Percentiles rank a stretch among this genome's conserved stretches.
phyloP scores from a whole-genome alignment of 1,140 invertebrate genomes.

The Drosophila chauvacae region DNA sequence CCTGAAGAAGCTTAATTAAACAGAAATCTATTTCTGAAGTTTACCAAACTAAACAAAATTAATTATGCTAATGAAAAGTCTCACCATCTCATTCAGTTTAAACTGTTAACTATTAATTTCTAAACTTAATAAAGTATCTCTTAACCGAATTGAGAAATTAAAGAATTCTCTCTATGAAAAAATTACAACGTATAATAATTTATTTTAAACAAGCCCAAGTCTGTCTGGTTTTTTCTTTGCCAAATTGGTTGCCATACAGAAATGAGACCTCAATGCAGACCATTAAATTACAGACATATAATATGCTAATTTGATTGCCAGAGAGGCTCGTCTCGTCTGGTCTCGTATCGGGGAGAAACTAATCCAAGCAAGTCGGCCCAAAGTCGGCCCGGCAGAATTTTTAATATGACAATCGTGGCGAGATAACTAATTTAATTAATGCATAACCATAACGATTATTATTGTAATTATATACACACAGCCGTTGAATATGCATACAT shows the following conservation, averaged over 20 bases:
- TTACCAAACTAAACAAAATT: neutral
- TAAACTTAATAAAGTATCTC: too few relatives aligned
- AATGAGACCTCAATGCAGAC: slow-evolving; percentile 25
- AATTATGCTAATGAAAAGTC: neutral
- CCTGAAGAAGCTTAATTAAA: neutral
- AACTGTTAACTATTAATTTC: neutral
- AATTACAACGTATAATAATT: neutral
- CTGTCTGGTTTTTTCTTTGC: neutral
- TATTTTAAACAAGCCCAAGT: neutral
- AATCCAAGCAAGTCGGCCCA: slow-evolving; percentile 36
- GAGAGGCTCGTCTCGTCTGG: slow-evolving; percentile 39
- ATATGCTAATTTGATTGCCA: slow-evolving; percentile 12
- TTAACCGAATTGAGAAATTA: neutral
- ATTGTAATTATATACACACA: slow-evolving; percentile 43
- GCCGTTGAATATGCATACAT: slow-evolving; percentile 27
- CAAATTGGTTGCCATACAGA: slow-evolving; percentile 7
- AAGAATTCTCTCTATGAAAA: neutral
- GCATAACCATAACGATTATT: slow-evolving; percentile 76
- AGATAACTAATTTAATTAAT: slow-evolving; percentile 80
- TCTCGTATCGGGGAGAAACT: slow-evolving; percentile 8
- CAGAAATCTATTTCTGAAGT: neutral
- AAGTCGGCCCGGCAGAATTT: slow-evolving; percentile 34
- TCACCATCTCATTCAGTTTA: neutral
- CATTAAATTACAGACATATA: slow-evolving; percentile 21
- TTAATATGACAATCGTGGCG: slow-evolving; percentile 76